Conservation (phyloP, 2,888 invertebrate genomes). For the Protophormia terraenovae region DNA sequence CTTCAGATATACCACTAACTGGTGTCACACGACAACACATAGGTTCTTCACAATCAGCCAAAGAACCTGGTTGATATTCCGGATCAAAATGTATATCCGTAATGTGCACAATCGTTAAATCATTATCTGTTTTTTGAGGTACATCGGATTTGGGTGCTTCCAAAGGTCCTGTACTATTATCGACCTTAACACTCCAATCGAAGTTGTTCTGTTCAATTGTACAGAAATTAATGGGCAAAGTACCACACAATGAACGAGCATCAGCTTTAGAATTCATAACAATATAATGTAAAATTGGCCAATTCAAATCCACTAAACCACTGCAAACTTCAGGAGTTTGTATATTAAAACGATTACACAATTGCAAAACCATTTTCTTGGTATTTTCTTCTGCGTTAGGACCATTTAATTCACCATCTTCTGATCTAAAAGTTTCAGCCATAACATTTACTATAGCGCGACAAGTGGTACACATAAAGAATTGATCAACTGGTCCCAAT, state of each 20-base stretch:
- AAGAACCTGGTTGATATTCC: conserved; percentile 85
- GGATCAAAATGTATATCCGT: conserved; percentile 90
- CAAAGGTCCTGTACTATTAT: conserved; percentile 69
- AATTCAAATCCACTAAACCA: conserved; percentile 85
- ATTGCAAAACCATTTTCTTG: conserved; percentile 77
- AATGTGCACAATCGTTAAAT: conserved; percentile 76
- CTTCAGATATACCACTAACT: conserved; percentile 28
- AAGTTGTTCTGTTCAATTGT: conserved; percentile 72
- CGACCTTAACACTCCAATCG: conserved; percentile 74
- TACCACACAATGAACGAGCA: conserved; percentile 81
- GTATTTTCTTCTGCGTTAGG: conserved; percentile 76
- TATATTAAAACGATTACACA: conserved; percentile 84
- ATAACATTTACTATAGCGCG: conserved; percentile 75
- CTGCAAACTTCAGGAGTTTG: conserved; percentile 84
- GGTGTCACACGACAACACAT: conserved; percentile 86
- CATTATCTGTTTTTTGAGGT: conserved; percentile 71
- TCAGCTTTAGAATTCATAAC: conserved; percentile 81
- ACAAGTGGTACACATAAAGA: conserved; percentile 76
- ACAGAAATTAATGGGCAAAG: conserved; percentile 77
- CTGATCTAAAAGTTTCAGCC: conserved; percentile 81
- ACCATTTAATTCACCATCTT: conserved; percentile 80
- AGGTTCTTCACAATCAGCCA: conserved; percentile 88
- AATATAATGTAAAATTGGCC: conserved; percentile 85
- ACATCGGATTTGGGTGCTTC: conserved; percentile 73
- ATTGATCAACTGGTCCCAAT: conserved; percentile 72